Percentiles rank a stretch among this genome's conserved stretches.
These are phyloP conservation scores for Drosophila nikananu DNA, from an alignment of 1,140 invertebrate species.

Conservation along the genomic window DNA sequence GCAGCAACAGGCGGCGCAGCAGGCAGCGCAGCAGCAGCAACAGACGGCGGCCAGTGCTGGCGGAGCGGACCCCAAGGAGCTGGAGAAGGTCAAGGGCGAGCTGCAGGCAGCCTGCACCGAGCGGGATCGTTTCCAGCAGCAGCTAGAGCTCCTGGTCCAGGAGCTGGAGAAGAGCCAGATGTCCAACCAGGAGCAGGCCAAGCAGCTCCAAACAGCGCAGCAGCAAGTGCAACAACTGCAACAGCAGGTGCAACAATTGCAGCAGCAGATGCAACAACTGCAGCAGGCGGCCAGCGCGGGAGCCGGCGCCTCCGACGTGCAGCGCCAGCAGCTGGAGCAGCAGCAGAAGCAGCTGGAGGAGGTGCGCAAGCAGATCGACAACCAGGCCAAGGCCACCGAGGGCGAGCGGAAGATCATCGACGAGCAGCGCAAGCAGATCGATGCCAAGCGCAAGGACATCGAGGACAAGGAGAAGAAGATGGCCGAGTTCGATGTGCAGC, in stretches of 20 bases:
- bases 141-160: slow-evolving; percentile 96
- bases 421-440: slow-evolving; percentile 87
- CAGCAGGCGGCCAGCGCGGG: slow-evolving; percentile 74
- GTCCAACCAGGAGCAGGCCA: slow-evolving; percentile 86
- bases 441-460: slow-evolving; percentile 91
- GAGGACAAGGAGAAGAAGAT: slow-evolving; percentile 93
- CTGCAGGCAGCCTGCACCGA: slow-evolving; percentile 92
- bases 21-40: slow-evolving; percentile 85
- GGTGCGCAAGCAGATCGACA: slow-evolving; percentile 86
- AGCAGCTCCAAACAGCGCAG: slow-evolving; percentile 86
- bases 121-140: slow-evolving; percentile 94
- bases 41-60: slow-evolving; percentile 86
- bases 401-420: slow-evolving; percentile 84
- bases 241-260: slow-evolving; percentile 71
- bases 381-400: slow-evolving; percentile 86
- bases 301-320: slow-evolving; percentile 75
- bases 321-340: slow-evolving; percentile 88
- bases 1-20: slow-evolving; percentile 37
- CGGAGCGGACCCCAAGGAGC: slow-evolving; percentile 87
- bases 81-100: slow-evolving; percentile 90
- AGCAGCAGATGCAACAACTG: slow-evolving; percentile 79
- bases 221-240: slow-evolving; percentile 81
- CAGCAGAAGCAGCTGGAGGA: slow-evolving; percentile 85
- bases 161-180: slow-evolving; percentile 95
- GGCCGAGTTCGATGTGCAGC: slow-evolving; percentile 92